Base-by-base conservation (phyloP, 2,113 vertebrate genomes). In the Ailuropoda melanoleuca region DNA sequence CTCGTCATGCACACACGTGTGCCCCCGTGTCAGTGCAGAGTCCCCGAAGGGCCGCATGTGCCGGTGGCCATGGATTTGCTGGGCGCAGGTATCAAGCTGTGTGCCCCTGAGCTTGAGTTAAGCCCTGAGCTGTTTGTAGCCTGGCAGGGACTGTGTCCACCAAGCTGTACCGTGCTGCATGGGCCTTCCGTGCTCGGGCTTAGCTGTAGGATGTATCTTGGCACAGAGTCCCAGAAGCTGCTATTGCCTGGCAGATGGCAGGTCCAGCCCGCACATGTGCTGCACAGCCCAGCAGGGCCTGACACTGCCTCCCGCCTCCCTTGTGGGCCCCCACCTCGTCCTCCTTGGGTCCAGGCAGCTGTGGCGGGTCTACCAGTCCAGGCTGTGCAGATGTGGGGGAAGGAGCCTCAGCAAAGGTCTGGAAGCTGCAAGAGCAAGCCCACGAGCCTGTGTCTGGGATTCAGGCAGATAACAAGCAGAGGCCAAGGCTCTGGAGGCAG, bases 241-340 rank as follows among this genome's bases (percentile, higher is more conserved):
- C 29, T 5, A 0, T 55, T 15, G 11, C 23, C 29, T 60, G 31
- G 21, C 0, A 7, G 6, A 29, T 3, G 0, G 23, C 7, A n/a
- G 83, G 80, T 74, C 2, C 5, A 56, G 43, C 39, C 0, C 0
- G 48, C 23, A 9, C 1, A 0, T 1, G 6, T 14, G 15, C 50
- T 7, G 0, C 37, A 4, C 19, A 26, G 18, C 70, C 53, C 4
- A 4, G 18, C 39, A 43, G 6, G 37, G 34, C 24, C 58, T 0
- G 0, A 1, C 0, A 0, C 37, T 6, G 13, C n/a, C 39, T 18
- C 2, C 4, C 1, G 0, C 92, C 19, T 17, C 8, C 0, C n/a
- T 23, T 50, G 2, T 7, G 10, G 37, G 34, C 21, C 56, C 74
- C 39, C 0, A 0, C 0, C 0, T 46, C 11, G 0, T 50, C 70